Conservation (phyloP, 1,140 invertebrate species). For the Bombus terrestris region DNA sequence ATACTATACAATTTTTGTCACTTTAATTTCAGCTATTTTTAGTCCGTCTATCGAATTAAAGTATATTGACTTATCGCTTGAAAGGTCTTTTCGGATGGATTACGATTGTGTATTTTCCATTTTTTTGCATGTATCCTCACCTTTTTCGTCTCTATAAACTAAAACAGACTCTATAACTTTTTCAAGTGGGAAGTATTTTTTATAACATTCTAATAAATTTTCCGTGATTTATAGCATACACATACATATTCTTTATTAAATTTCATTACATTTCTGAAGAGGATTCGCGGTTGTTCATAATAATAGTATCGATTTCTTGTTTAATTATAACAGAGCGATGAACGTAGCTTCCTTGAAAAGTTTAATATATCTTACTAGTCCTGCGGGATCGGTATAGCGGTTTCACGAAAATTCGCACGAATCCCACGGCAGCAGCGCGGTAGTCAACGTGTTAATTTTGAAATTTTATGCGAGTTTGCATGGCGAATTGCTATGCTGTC, state of each 20-base stretch:
- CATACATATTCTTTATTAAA: too few species aligned
- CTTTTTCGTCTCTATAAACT: too few species aligned
- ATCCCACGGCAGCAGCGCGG: constrained; percentile 33
- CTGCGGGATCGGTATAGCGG: constrained; percentile 33
- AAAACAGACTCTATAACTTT: too few species aligned
- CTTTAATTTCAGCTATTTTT: too few species aligned
- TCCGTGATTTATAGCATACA: neutral
- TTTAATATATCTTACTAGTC: constrained; percentile 24
- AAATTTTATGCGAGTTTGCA: constrained; percentile 40
- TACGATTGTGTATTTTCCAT: too few species aligned
- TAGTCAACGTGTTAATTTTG: constrained; percentile 50
- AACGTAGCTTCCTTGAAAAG: constrained; percentile 19
- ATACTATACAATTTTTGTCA: too few species aligned
- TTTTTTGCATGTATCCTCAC: too few species aligned
- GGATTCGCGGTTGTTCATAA: neutral
- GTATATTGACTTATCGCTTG: too few species aligned
- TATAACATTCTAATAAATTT: neutral
- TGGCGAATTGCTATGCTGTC: constrained; percentile 17
- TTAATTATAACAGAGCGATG: constrained; percentile 21
- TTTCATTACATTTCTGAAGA: neutral
- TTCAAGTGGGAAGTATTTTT: neutral
- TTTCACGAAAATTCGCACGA: constrained; percentile 43
- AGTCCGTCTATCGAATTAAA: too few species aligned
- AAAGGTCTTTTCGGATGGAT: too few species aligned
- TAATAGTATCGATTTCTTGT: constrained; percentile 20